Evolutionary conservation across 2,797 vertebrate genomes (phyloP).

Genomic region (Fistularia tabacaria): DNA sequence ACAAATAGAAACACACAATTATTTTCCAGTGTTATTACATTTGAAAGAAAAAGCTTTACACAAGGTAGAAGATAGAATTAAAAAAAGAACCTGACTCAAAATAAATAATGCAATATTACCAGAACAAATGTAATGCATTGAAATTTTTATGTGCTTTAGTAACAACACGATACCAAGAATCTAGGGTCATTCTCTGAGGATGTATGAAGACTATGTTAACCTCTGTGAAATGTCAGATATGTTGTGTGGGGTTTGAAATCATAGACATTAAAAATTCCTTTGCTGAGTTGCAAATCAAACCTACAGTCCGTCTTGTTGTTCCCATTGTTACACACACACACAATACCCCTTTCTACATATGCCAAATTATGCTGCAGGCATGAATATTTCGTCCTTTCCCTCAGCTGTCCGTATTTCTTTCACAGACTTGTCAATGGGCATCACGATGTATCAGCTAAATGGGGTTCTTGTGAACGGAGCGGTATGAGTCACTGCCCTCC

Average conservation of each 20-base stretch:
- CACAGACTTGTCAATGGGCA: constrained; percentile 17
- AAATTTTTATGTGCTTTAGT: too few relatives aligned
- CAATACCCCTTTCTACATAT: not conserved
- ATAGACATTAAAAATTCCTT: too few relatives aligned
- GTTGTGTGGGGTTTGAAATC: constrained; percentile 25
- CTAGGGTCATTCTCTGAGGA: not conserved
- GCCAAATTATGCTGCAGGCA: constrained; percentile 14
- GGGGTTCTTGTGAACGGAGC: constrained; percentile 34
- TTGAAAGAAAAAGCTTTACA: too few relatives aligned
- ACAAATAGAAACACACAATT: too few relatives aligned
- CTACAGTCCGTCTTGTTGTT: too few relatives aligned
- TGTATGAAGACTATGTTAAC: constrained; percentile 5
- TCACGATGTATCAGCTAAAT: constrained; percentile 35
- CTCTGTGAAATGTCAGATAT: constrained; percentile 38
- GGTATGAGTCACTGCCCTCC: constrained; percentile 55
- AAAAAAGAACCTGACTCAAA: not conserved
- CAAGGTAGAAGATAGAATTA: too few relatives aligned
- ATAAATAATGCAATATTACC: not conserved
- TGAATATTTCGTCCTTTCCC: constrained; percentile 15
- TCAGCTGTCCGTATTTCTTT: not conserved
- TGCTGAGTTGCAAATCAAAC: too few relatives aligned
- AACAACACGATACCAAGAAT: too few relatives aligned
- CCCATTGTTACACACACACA: too few relatives aligned
- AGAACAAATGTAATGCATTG: not conserved
- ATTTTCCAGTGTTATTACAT: too few relatives aligned